A percentile compares a stretch with the other conserved stretches of the same genome.
Conservation (phyloP, 2,888 invertebrate species). For the Torymus auratus region DNA sequence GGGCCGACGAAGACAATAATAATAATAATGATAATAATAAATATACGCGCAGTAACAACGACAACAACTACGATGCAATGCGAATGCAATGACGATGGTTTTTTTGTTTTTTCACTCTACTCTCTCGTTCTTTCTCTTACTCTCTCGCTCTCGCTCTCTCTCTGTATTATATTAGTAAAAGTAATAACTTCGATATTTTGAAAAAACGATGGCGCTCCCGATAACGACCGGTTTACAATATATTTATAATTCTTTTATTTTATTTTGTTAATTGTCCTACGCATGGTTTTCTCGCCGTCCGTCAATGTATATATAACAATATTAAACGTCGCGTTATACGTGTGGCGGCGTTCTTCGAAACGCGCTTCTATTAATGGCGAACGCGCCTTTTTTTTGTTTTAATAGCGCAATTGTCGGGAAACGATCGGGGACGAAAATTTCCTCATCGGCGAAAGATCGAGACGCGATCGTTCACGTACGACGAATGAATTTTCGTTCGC, state of each 20-base stretch:
- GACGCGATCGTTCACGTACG: no score
- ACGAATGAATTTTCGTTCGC: no score
- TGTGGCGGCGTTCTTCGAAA: constrained; percentile 4
- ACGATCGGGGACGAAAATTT: no score
- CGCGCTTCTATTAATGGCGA: constrained; percentile 11
- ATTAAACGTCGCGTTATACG: constrained; percentile 28
- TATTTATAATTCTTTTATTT: constrained; percentile 41
- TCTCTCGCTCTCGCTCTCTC: no score
- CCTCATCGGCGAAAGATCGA: no score
- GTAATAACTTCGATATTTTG: constrained; percentile 18
- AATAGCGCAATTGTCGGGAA: background rate
- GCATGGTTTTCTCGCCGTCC: constrained; percentile 39
- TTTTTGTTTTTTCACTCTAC: no score
- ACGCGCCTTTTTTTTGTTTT: background rate
- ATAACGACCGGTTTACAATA: constrained; percentile 43
- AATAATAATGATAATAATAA: constrained; percentile 41
- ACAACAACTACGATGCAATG: constrained; percentile 49
- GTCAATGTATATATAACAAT: constrained; percentile 48
- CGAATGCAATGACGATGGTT: constrained; percentile 31
- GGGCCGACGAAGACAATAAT: constrained; percentile 47
- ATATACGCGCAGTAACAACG: constrained; percentile 47
- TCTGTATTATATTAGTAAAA: constrained; percentile 28
- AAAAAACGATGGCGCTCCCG: constrained; percentile 40
- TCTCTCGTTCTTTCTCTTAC: no score
- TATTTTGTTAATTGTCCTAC: constrained; percentile 47